Evolutionary conservation across 1,140 invertebrate species (phyloP), one percentile per base, ranked within the genome.

Genomic region (Penaeus japonicus): DNA sequence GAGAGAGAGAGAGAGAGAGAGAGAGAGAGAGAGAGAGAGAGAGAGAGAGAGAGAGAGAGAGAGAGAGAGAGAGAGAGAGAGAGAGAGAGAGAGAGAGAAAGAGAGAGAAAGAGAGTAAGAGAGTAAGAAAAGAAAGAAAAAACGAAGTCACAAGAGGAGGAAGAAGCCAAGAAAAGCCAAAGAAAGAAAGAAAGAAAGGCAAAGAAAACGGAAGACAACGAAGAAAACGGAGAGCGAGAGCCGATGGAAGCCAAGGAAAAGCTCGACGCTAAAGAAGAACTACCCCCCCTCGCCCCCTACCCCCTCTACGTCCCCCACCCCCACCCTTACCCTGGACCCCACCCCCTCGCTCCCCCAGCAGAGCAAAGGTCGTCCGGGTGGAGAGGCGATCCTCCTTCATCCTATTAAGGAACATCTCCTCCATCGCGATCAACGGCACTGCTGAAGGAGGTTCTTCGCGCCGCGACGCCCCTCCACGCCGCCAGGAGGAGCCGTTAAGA

Each of bases 361-460:
- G 7, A 4, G 39, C 39, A 47, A 47, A 47, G 39, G 39, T 47
- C 39, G 39, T 10, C 39, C 39, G 39, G 5, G 39, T 47, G 0
- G 39, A 2, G 39, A 47, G 39, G n/a, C 65, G 77, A 81, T 78
- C 17, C 73, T 27, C 15, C n/a, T n/a, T 5, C 65, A 85, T 85
- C 85, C 85, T 87, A 87, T 87, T 87, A 87, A 17, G 22, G 4
- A n/a, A 18, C 24, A 35, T 35, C 77, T 87, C 85, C 22, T 30
- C 30, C 4, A 10, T 35, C 55, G 35, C 55, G 84, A 78, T 86
- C 24, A 87, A 24, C 57, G 77, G 30, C 77, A 79, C 85, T 81
- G 0, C 39, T 47, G 39, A 12, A 47, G 39, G 39, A 47, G 39
- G 39, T 12, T 47, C 39, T 47, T 47, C 39, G 39, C 39, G 7